Evolutionary conservation across 2,888 invertebrate species (phyloP), one percentile per base, ranked within the genome.

Genomic region (Acleris holmiana): DNA sequence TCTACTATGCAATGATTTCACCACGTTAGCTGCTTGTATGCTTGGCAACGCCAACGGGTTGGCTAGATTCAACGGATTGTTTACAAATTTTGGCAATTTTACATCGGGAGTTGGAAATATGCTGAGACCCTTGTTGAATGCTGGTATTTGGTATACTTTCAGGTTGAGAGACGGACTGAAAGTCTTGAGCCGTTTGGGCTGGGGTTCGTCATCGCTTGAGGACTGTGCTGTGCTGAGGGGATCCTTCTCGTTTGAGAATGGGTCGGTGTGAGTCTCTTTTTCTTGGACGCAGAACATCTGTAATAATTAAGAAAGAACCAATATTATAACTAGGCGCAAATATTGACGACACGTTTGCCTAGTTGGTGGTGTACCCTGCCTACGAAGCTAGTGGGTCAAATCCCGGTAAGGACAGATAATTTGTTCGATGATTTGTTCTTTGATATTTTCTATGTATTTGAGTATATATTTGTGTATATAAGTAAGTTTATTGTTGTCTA

Each of bases 271-370:
- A 0, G 83, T 73, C 29, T 92, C 89, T 1, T 83, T 83, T 66
- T 91, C 91, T 85, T 91, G 91, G 1, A 91, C 66, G 68, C 91
- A 92, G 68, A 91, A 91, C 92, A 92, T 92, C 92, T 92, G 87
- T 2, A 78, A 76, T 62, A 41, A 63, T 66, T 50, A 7, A 44
- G 4, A 44, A 44, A 0, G 1, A 29, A 29, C 2, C 10, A 35
- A 35, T 29, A 29, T 4, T 35, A 35, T 2, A 29, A 29, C 10
- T 35, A 35, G 0, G 3, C 3, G 13, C 13, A 35, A n/a, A n/a
- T n/a, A n/a, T n/a, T n/a, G n/a, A n/a, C n/a, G n/a, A n/a, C n/a
- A n/a, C n/a, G n/a, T n/a, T n/a, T n/a, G n/a, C n/a, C n/a, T n/a
- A n/a, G n/a, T n/a, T n/a, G n/a, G n/a, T n/a, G n/a, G n/a, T n/a